Conservation (phyloP, 2,888 invertebrate genomes). For the Andrena trimmerana region DNA sequence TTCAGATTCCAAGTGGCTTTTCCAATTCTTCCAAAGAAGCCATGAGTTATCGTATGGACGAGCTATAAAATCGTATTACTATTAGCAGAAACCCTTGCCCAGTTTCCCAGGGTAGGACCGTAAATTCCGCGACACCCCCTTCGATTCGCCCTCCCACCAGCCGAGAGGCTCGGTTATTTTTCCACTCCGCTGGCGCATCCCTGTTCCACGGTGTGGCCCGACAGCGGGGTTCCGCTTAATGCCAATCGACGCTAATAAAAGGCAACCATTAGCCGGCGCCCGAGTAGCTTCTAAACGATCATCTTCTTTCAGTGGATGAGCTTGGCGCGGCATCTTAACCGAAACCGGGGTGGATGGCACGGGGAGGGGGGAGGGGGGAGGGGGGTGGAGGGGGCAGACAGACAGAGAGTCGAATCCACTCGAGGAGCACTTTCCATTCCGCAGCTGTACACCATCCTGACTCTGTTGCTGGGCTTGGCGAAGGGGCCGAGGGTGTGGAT, state of each 20-base stretch:
- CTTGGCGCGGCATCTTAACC: constrained; percentile 51
- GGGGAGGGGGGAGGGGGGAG: not conserved
- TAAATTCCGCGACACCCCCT: constrained; percentile 3
- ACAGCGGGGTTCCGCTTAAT: constrained; percentile 30
- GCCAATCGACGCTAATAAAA: constrained; percentile 60
- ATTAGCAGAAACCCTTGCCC: not conserved
- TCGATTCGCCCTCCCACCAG: not conserved
- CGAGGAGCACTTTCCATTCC: constrained; percentile 64
- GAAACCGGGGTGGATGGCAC: constrained; percentile 28
- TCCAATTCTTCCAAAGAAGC: too few species aligned
- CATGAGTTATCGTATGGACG: too few species aligned
- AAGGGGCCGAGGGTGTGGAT: not conserved
- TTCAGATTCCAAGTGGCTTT: too few species aligned
- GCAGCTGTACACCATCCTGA: constrained; percentile 58
- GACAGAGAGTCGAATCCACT: constrained; percentile 62
- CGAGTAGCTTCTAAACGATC: constrained; percentile 59
- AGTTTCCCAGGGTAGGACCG: not conserved
- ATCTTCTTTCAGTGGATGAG: constrained; percentile 59
- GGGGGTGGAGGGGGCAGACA: not conserved
- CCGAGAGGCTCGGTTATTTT: not conserved
- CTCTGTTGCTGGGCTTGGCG: constrained; percentile 23
- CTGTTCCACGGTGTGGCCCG: constrained; percentile 15
- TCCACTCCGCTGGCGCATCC: not conserved
- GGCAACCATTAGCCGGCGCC: constrained; percentile 55
- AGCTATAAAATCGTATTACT: too few species aligned